These are phyloP conservation scores for Calosoma granatense DNA, from an alignment of 1,140 invertebrate species.

Conservation along the genomic window DNA sequence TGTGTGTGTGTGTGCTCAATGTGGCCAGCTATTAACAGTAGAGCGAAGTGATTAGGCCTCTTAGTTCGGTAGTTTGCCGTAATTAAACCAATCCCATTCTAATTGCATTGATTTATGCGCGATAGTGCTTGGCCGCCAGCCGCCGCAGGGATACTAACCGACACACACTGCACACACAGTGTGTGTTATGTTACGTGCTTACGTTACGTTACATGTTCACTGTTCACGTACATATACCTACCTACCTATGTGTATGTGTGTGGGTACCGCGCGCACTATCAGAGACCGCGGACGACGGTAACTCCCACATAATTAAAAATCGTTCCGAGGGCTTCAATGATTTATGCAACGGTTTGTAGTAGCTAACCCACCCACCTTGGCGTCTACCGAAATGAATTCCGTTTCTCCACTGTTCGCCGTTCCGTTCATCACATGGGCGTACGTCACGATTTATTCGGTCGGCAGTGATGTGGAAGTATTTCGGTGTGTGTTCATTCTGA, in stretches of 20 bases:
- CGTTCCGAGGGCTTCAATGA: background rate
- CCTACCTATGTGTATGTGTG: background rate
- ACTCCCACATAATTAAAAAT: background rate
- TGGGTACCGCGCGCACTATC: background rate
- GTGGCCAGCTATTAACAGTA: background rate
- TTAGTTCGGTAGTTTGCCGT: constrained; percentile 4
- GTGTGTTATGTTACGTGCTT: no score
- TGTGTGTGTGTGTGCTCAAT: no score
- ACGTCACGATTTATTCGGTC: no score
- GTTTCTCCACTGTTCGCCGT: no score
- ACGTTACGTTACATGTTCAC: no score
- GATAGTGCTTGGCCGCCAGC: background rate
- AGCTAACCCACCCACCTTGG: background rate
- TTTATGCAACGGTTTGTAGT: background rate
- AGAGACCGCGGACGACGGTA: background rate
- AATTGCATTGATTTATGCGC: constrained; percentile 5
- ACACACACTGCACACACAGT: background rate
- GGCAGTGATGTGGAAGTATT: no score
- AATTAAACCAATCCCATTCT: constrained; percentile 9
- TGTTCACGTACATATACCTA: no score
- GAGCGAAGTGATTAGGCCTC: background rate
- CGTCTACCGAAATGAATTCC: background rate
- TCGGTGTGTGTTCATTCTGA: no score
- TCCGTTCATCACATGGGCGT: no score
- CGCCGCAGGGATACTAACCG: background rate